Base-by-base conservation (phyloP, 1,140 invertebrate genomes). In the Pseudomyrmex gracilis region DNA sequence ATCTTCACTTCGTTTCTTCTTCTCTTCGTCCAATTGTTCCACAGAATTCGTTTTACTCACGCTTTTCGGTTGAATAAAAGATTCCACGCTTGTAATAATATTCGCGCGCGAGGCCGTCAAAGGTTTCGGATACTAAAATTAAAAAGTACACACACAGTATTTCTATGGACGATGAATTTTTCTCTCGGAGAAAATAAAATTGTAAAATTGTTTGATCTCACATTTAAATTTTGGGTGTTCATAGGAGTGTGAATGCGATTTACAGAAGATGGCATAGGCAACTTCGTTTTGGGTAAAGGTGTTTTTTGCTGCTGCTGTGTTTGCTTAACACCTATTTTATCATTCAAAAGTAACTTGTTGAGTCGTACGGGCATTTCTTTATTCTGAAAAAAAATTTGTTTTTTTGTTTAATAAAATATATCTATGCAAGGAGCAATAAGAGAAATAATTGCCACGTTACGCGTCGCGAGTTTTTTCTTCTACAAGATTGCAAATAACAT, bases 1-100 rank as follows among this genome's bases (percentile, higher is more conserved):
- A 73, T 94, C 93, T 1, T 92, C 93, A 2, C 92, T 84, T 5
- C 88, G 85, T 76, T 78, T 93, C 9, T 93, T 93, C 4, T 94
- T 92, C 2, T 88, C 74, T 85, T 90, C 92, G 15, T 94, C 93
- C 2, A 45, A 51, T 51, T 51, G 49, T 10, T 34, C 7, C 34
- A 34, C 34, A 34, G 92, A 91, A 60, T 83, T 90, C 7, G 84
- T 83, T 86, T 92, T 93, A 5, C 73, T 89, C 0, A 87, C 49
- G 8, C 87, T 88, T 73, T 90, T 92, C 53, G 85, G 10, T 61
- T 84, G 89, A 74, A 94, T 85, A 20, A 94, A 93, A 0, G 93
- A 91, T 0, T 94, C 93, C 0, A 93, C 68, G 15, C 89, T 82
- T 7, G 85, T 87, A 20, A 93, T 83, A 53, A 93, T 92, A 77